Conservation (phyloP, 2,113 vertebrate genomes). For the Sardina pilchardus region DNA sequence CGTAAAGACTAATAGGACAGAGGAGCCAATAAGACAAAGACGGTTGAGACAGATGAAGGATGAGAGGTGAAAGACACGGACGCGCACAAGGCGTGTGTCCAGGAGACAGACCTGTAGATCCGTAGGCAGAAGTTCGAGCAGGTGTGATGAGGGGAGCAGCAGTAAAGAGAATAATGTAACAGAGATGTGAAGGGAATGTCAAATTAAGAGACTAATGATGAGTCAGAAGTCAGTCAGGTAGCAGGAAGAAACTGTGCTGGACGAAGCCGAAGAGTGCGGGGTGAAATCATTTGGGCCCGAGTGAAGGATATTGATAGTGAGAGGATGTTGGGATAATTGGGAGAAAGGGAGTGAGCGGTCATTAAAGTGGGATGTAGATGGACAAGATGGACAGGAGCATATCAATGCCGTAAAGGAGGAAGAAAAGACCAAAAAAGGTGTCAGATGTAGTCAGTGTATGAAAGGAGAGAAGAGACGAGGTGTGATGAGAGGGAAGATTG, state of each 20-base stretch:
- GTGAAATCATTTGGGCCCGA: not conserved
- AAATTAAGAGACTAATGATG: not conserved
- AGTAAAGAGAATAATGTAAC: not conserved
- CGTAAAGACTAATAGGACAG: not conserved
- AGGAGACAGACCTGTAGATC: not conserved
- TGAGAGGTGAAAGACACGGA: not conserved
- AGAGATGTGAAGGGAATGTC: not conserved
- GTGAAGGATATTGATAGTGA: not conserved
- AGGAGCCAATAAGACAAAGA: not conserved
- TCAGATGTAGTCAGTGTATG: not conserved
- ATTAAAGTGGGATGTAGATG: not conserved
- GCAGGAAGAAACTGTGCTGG: not conserved
- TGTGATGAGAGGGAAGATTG: not conserved
- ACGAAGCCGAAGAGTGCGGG: not conserved
- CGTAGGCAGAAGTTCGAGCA: not conserved
- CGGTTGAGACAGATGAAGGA: not conserved
- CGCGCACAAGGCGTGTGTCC: not conserved
- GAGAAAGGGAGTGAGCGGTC: not conserved
- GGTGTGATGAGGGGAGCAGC: not conserved
- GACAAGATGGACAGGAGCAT: not conserved
- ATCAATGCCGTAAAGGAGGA: not conserved
- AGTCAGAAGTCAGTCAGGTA: not conserved
- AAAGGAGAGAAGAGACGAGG: not conserved
- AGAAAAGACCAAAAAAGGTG: not conserved
- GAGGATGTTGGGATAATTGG: not conserved